Evolutionary conservation across 2,797 vertebrate genomes (phyloP).

Genomic region (Trematomus bernacchii): DNA sequence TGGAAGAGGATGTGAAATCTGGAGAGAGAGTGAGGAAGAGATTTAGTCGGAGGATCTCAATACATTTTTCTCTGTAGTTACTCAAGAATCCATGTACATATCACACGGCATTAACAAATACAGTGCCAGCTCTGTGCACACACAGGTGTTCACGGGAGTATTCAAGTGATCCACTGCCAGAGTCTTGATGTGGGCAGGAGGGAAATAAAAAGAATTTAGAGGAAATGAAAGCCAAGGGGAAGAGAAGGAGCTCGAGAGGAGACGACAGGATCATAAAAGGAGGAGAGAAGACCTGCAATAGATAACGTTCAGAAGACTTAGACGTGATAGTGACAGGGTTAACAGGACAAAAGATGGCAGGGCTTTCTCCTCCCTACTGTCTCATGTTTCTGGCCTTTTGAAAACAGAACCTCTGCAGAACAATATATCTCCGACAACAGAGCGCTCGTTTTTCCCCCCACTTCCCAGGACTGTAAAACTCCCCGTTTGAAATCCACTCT

Average conservation of each 20-base stretch:
- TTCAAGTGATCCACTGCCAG: conserved; percentile 79
- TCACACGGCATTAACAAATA: conserved; percentile 80
- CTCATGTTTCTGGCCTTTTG: conserved; percentile 84
- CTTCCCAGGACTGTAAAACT: conserved; percentile 72
- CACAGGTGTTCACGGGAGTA: conserved; percentile 83
- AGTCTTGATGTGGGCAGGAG: conserved; percentile 83
- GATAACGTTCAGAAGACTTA: conserved; percentile 55
- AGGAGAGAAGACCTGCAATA: conserved; percentile 33
- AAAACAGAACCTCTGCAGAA: conserved; percentile 78
- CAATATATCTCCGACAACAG: conserved; percentile 79
- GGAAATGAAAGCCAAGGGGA: conserved; percentile 65
- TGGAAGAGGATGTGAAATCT: conserved; percentile 84
- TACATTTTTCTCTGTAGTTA: conserved; percentile 74
- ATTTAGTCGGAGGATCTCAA: conserved; percentile 76
- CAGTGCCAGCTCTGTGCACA: conserved; percentile 73
- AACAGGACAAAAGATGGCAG: conserved; percentile 65
- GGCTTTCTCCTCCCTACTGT: conserved; percentile 73
- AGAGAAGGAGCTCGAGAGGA: conserved; percentile 59
- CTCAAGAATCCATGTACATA: conserved; percentile 82
- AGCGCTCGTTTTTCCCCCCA: conserved; percentile 66
- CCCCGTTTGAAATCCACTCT: conserved; percentile 79
- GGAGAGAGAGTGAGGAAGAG: conserved; percentile 78
- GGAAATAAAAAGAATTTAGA: conserved; percentile 74
- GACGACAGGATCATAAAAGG: conserved; percentile 50
- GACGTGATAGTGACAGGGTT: conserved; percentile 54